phyloP scores from a whole-genome alignment of 2,797 vertebrate species.

The Prunella strophiata region DNA sequence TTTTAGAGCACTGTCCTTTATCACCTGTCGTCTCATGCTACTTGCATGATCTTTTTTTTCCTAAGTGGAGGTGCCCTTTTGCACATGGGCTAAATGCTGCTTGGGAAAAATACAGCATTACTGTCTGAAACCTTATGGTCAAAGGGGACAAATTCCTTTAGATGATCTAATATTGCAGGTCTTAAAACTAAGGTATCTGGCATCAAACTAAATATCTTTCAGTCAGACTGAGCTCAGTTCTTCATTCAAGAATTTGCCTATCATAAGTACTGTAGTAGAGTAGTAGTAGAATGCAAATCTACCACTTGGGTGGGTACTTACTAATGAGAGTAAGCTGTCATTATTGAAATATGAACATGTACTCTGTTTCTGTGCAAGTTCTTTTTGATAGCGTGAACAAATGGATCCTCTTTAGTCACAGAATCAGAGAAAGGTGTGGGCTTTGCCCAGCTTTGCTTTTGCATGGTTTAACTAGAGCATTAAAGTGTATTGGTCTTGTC shows the following conservation, averaged over 20 bases:
- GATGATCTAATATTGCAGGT: neutral
- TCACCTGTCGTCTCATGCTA: neutral
- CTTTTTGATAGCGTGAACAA: neutral
- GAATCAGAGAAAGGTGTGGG: neutral
- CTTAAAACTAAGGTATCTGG: neutral
- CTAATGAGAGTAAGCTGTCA: neutral
- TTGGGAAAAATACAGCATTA: neutral
- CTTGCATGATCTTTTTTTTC: neutral
- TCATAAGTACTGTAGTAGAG: neutral
- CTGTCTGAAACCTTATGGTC: neutral
- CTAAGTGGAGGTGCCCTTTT: neutral
- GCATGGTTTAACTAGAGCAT: neutral
- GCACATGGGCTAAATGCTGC: neutral
- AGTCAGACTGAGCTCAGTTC: neutral
- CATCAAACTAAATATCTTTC: neutral
- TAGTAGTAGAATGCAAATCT: neutral
- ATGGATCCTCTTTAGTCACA: neutral
- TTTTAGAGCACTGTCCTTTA: neutral
- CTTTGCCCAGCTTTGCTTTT: neutral
- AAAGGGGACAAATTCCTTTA: neutral
- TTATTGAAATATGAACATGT: neutral
- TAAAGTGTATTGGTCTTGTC: neutral
- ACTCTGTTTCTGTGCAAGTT: neutral
- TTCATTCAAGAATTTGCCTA: neutral
- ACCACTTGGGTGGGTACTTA: neutral